phyloP scores from a whole-genome alignment of 2,113 vertebrate genomes.

The Microcebus griseorufus region DNA sequence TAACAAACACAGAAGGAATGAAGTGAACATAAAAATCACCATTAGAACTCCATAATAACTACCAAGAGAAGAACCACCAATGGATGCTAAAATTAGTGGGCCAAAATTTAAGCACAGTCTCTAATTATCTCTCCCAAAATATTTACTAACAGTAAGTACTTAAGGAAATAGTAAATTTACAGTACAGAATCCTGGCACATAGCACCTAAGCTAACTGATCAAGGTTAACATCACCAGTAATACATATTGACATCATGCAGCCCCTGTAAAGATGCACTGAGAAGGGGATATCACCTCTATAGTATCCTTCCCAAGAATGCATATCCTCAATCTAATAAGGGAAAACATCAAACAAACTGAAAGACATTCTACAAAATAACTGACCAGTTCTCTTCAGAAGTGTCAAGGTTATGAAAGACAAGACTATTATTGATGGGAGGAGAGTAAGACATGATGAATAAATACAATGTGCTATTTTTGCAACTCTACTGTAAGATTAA shows the following conservation, averaged over 20 bases:
- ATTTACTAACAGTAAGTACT: background rate
- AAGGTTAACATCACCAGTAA: background rate
- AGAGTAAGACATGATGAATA: conserved; percentile 8
- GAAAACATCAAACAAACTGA: background rate
- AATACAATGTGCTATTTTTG: background rate
- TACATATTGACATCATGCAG: background rate
- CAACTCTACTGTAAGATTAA: background rate
- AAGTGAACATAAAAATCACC: conserved; percentile 25
- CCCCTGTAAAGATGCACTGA: background rate
- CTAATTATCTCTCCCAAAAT: background rate
- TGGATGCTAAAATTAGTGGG: background rate
- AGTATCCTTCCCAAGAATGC: background rate
- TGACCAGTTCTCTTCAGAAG: background rate
- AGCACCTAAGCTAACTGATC: background rate
- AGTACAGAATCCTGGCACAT: background rate
- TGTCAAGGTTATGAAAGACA: background rate
- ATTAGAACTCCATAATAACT: background rate
- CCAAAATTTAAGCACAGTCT: background rate
- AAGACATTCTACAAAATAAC: background rate
- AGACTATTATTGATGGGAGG: background rate
- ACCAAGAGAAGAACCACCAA: background rate
- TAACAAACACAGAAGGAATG: background rate
- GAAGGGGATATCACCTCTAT: background rate
- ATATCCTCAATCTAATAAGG: background rate
- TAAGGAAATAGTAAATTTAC: background rate